Base-by-base conservation (phyloP, 2,113 vertebrate genomes). In the Ancistrus triradiatus region DNA sequence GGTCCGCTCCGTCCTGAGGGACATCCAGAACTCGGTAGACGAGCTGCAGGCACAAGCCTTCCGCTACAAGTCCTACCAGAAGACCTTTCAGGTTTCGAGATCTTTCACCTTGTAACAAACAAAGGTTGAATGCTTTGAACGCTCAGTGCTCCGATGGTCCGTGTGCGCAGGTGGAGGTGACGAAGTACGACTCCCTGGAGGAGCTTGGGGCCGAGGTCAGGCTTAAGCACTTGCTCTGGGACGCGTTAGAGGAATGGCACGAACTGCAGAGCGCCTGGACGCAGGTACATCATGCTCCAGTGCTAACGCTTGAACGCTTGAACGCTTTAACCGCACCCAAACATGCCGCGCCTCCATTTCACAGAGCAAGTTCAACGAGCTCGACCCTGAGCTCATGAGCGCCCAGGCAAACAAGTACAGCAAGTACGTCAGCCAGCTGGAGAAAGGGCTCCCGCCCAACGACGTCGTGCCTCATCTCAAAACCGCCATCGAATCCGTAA, bases 181-280 rank as follows among this genome's bases (percentile, higher is more conserved):
- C 90, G 21, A 90, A 81, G 65, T 92, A 91, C 73, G 88, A 90
- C 15, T 65, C 75, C 19, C 52, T 94, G 63, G 89, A 92, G 60
- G 85, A 87, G 80, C 78, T 89, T 31, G 77, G 71, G 60, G 73
- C 80, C 28, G 87, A 92, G 27, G 69, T 92, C 51, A 89, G 80
- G 64, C 86, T 93, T 46, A 92, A 88, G 33, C 78, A 85, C 13
- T 79, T 93, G 56, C 83, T 94, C 14, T 94, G 91, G 92, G 78
- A 91, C 68, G 91, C 88, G 55, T 27, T 87, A 25, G 80, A 82
- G 47, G 84, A 93, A 51, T 91, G 89, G 92, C 86, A 90, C 13
- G 49, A 74, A 27, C 73, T 90, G 27, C 83, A 91, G 10, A 55
- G 71, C 17, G 81, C 72, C 2, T 92, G 92, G 89, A 78, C 73